Evolutionary conservation across 2,797 vertebrate genomes (phyloP).

Genomic region (Sarcoramphus papa): DNA sequence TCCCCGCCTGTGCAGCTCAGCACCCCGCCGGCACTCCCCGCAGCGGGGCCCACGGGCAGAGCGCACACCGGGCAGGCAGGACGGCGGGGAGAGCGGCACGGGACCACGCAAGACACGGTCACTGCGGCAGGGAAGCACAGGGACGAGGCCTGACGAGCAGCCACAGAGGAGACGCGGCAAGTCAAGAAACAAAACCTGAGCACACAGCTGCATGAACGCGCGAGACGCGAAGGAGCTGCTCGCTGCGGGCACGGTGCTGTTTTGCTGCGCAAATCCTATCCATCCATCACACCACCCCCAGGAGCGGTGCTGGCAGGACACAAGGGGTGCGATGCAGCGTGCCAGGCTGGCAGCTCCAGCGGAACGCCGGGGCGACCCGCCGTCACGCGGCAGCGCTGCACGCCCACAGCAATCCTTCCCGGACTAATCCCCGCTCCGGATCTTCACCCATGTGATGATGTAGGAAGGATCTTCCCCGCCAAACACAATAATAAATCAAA

Average conservation of each 20-base stretch:
- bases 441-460: not conserved
- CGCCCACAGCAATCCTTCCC: not conserved
- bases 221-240: rapidly evolving
- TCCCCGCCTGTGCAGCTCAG: not conserved
- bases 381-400: rapidly evolving
- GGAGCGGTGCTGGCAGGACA: not conserved
- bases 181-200: not conserved
- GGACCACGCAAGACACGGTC: rapidly evolving
- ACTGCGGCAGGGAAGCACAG: rapidly evolving
- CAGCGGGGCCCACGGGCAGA: not conserved
- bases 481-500: conserved; percentile 68
- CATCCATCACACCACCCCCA: rapidly evolving
- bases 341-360: not conserved
- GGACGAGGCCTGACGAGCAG: not conserved
- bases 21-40: not conserved
- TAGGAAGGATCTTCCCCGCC: conserved; percentile 26
- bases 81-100: rapidly evolving
- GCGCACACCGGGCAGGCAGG: rapidly evolving
- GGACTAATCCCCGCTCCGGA: not conserved
- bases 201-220: rapidly evolving
- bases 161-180: rapidly evolving
- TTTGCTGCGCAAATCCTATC: rapidly evolving
- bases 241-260: rapidly evolving
- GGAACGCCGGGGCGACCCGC: rapidly evolving
- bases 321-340: rapidly evolving